These are phyloP conservation scores for Trogon melanurus DNA, from an alignment of 2,113 vertebrate genomes.

Conservation along the genomic window DNA sequence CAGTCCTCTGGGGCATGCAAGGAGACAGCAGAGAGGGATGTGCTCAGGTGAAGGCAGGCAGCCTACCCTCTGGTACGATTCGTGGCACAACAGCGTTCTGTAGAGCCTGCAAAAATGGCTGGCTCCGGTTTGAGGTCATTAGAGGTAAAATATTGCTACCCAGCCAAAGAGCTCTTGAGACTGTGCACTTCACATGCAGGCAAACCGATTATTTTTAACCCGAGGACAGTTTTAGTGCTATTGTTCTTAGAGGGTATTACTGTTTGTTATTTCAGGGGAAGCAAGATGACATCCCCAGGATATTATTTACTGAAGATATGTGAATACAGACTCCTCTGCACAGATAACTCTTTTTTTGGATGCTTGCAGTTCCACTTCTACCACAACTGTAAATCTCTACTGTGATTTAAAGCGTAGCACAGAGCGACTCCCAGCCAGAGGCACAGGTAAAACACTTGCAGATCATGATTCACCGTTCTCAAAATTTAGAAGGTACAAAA, in stretches of 20 bases:
- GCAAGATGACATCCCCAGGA: not conserved
- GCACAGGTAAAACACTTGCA: not conserved
- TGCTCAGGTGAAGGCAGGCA: not conserved
- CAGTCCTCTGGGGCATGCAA: fast-evolving
- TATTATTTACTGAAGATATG: not conserved
- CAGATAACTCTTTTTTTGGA: not conserved
- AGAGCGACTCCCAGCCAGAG: not conserved
- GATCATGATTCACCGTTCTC: not conserved
- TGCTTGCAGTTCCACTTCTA: not conserved
- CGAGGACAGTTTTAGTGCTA: conserved; percentile 65
- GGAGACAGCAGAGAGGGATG: not conserved
- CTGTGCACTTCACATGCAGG: not conserved
- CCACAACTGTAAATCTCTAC: not conserved
- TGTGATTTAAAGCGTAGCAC: not conserved
- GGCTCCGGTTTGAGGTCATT: conserved; percentile 39
- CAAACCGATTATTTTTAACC: conserved; percentile 51
- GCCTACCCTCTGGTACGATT: not conserved
- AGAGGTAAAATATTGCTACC: conserved; percentile 66
- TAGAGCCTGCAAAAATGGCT: conserved; percentile 41
- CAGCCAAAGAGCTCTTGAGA: conserved; percentile 33
- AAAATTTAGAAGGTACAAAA: not conserved
- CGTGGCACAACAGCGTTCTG: not conserved
- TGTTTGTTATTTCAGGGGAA: conserved; percentile 19
- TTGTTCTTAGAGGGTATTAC: conserved; percentile 52
- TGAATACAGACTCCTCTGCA: not conserved